Conservation (phyloP, 2,113 vertebrate species). For the Tympanuchus pallidicinctus region DNA sequence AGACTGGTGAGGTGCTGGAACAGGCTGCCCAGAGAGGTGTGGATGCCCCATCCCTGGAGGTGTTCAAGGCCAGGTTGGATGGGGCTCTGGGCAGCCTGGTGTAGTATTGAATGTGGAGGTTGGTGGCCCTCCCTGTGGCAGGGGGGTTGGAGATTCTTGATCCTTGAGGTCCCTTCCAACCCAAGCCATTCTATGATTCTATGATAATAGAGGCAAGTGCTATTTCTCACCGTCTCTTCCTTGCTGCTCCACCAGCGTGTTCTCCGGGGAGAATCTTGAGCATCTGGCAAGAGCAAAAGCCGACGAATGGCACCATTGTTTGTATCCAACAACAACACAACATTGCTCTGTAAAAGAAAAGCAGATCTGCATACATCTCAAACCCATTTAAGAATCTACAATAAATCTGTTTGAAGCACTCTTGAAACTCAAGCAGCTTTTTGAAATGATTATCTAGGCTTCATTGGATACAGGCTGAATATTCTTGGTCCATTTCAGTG, state of each 20-base stretch:
- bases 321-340: constrained; percentile 88
- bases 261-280: constrained; percentile 71
- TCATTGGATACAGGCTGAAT: neutral
- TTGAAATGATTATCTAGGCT: neutral
- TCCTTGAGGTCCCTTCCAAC: too few relatives aligned
- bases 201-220: neutral
- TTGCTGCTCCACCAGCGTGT: constrained; percentile 89
- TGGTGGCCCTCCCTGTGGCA: too few relatives aligned
- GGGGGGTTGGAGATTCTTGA: too few relatives aligned
- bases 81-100: too few relatives aligned
- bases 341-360: constrained; percentile 84
- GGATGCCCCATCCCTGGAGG: too few relatives aligned
- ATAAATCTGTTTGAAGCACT: neutral
- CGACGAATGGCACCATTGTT: constrained; percentile 80
- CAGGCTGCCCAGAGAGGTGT: too few relatives aligned
- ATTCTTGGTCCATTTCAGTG: neutral
- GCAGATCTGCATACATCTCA: neutral
- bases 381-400: neutral
- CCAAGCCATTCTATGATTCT: too few relatives aligned
- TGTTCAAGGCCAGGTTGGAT: too few relatives aligned
- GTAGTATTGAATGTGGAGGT: too few relatives aligned
- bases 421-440: neutral
- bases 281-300: constrained; percentile 79
- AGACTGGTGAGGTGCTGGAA: too few relatives aligned
- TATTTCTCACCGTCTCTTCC: constrained; percentile 80